phyloP scores from a whole-genome alignment of 2,888 invertebrate species.

The Diaprepes abbreviatus region DNA sequence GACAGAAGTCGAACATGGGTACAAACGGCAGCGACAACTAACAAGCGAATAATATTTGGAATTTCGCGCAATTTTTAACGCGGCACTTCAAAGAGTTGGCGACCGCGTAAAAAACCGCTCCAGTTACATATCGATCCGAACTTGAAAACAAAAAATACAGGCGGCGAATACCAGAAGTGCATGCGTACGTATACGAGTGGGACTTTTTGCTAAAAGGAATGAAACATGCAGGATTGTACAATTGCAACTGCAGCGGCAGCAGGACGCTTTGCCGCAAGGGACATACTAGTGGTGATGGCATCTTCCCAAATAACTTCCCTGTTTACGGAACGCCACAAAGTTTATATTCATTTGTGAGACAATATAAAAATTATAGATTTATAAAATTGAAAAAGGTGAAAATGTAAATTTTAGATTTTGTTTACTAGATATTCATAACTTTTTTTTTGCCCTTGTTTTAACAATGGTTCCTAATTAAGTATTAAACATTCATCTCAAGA shows the following conservation, averaged over 20 bases:
- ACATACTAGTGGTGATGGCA: conserved; percentile 28
- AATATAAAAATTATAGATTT: too few relatives aligned
- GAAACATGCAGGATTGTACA: conserved; percentile 60
- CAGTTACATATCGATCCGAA: conserved; percentile 67
- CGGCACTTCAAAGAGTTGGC: conserved; percentile 66
- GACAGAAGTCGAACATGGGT: conserved; percentile 47
- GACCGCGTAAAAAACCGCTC: conserved; percentile 63
- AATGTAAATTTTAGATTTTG: too few relatives aligned
- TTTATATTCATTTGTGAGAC: too few relatives aligned
- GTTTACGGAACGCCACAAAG: too few relatives aligned
- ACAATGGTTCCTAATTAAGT: too few relatives aligned
- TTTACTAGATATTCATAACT: too few relatives aligned
- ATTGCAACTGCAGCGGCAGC: conserved; percentile 34
- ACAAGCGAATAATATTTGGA: conserved; percentile 69
- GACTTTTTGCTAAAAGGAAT: conserved; percentile 61
- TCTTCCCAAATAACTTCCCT: conserved; percentile 11
- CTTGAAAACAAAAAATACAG: conserved; percentile 58
- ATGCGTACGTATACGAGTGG: conserved; percentile 62
- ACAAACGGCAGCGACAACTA: conserved; percentile 60
- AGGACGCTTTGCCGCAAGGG: conserved; percentile 30
- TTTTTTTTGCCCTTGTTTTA: too few relatives aligned
- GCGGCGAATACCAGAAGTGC: conserved; percentile 65
- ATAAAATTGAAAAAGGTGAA: too few relatives aligned
- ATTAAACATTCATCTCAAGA: too few relatives aligned
- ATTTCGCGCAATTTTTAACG: conserved; percentile 69